Evolutionary conservation across 2,888 invertebrate genomes (phyloP).

Genomic region (Druceiella hillmani): DNA sequence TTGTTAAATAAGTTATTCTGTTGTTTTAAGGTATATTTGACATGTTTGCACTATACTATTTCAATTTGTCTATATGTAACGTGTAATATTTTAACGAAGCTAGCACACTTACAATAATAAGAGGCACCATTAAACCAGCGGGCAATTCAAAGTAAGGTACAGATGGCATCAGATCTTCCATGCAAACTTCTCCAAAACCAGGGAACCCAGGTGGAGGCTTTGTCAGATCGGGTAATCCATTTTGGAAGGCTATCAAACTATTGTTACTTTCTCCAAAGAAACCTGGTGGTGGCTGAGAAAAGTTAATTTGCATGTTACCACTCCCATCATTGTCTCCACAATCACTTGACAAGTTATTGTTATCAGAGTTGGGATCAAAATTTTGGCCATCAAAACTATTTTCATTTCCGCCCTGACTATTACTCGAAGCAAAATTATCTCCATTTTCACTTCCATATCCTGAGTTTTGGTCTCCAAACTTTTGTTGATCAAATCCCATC

Average conservation of each 20-base stretch:
- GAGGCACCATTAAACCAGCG: constrained; percentile 96
- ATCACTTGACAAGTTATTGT: constrained; percentile 10
- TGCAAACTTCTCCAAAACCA: constrained; percentile 42
- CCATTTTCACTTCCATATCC: constrained; percentile 41
- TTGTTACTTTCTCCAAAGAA: constrained; percentile 32
- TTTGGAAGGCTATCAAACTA: constrained; percentile 43
- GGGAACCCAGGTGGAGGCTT: constrained; percentile 83
- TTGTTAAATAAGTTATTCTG: too few relatives aligned
- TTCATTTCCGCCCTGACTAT: constrained; percentile 47
- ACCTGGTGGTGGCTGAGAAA: constrained; percentile 47
- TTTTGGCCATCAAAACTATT: constrained; percentile 46
- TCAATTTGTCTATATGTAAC: too few relatives aligned
- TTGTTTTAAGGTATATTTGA: too few relatives aligned
- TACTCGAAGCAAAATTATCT: constrained; percentile 42
- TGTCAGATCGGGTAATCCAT: constrained; percentile 74
- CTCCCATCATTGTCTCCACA: constrained; percentile 29
- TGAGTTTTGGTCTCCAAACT: constrained; percentile 27
- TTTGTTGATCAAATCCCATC: constrained; percentile 36
- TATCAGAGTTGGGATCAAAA: constrained; percentile 34
- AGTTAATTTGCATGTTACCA: constrained; percentile 33
- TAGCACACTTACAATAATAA: constrained; percentile 77
- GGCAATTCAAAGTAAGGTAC: constrained; percentile 96
- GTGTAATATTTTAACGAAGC: too few relatives aligned
- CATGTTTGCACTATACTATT: too few relatives aligned
- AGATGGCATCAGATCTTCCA: constrained; percentile 78